These are phyloP conservation scores for Origma solitaria DNA, from an alignment of 2,113 vertebrate species.

Conservation along the genomic window DNA sequence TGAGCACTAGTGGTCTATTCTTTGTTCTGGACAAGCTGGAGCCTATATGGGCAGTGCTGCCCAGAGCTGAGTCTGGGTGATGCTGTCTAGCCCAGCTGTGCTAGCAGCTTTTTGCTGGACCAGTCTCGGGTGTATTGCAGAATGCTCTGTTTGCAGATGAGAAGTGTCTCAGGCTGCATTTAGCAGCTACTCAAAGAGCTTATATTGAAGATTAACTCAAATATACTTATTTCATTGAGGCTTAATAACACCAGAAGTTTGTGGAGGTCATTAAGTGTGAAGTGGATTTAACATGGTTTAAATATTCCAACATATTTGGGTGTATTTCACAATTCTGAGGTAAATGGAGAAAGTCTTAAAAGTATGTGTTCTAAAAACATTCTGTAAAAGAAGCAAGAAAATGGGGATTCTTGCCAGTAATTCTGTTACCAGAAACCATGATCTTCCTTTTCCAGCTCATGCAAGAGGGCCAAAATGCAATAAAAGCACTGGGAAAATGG, in stretches of 20 bases:
- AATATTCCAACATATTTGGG: not conserved
- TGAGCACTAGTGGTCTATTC: accelerated
- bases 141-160: not conserved
- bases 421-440: not conserved
- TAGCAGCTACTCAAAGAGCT: not conserved
- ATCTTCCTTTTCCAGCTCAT: conserved; percentile 10
- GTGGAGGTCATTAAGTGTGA: not conserved
- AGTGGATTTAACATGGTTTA: not conserved
- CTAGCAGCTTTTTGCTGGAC: not conserved
- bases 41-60: not conserved
- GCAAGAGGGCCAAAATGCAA: not conserved
- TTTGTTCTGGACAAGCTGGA: not conserved
- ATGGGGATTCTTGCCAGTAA: conserved; percentile 8
- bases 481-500: not conserved
- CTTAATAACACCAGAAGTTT: not conserved
- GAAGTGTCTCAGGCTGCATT: not conserved
- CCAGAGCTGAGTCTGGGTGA: no score
- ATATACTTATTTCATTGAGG: not conserved
- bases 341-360: not conserved
- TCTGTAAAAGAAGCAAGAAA: conserved; percentile 1
- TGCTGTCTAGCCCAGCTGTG: not conserved
- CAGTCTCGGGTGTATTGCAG: not conserved
- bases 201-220: not conserved
- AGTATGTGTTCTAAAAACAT: not conserved
- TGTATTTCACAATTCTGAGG: not conserved